A percentile compares a stretch with the other conserved stretches of the same genome.
These are phyloP conservation scores for Corvus cornix DNA, from an alignment of 2,113 vertebrate genomes.

Conservation along the genomic window DNA sequence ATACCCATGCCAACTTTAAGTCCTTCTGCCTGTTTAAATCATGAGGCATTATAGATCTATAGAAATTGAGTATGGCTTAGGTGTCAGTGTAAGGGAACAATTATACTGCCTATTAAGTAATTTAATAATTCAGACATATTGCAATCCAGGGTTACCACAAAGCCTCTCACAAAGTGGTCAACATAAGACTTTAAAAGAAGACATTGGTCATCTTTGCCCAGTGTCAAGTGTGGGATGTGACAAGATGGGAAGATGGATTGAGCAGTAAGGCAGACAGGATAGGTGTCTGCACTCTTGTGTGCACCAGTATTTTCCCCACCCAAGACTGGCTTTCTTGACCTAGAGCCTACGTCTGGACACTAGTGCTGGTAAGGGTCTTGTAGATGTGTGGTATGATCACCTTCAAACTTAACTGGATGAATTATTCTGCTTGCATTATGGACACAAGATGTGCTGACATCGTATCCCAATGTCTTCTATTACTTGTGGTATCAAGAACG, in stretches of 20 bases:
- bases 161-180: neutral
- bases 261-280: neutral
- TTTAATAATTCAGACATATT: neutral
- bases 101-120: neutral
- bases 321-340: neutral
- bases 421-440: neutral
- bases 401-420: neutral
- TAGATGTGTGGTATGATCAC: neutral
- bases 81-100: neutral
- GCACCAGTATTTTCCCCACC: neutral
- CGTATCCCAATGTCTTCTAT: fast-evolving
- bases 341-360: neutral
- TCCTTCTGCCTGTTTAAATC: neutral
- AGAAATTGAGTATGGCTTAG: neutral
- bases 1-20: neutral
- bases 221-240: too few species aligned
- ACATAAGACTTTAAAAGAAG: neutral
- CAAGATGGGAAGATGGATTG: neutral
- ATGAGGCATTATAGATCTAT: neutral
- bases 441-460: neutral
- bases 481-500: neutral
- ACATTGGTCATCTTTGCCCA: neutral
- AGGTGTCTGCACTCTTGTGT: neutral
- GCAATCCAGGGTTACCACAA: neutral
- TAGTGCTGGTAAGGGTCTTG: fast-evolving